A percentile compares a stretch with the other conserved stretches of the same genome.
phyloP scores from a whole-genome alignment of 92 coral and sea anemone genomes.

The Micromussa lordhowensis region DNA sequence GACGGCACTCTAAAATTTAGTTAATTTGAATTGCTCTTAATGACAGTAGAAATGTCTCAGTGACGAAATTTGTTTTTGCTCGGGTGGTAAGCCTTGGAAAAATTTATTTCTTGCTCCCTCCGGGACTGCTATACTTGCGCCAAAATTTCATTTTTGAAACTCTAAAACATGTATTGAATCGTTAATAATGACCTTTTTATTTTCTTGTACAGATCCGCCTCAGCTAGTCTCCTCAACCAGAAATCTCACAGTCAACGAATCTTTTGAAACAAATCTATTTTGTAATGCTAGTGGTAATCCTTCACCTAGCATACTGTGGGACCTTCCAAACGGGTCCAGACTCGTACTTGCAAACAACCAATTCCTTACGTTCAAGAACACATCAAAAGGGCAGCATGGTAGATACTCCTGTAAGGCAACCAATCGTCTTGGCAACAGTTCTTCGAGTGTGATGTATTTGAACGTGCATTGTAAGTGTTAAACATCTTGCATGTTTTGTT shows the following conservation, averaged over 20 bases:
- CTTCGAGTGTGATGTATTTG: slow-evolving; percentile 1
- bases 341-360: background rate
- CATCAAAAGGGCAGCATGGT: slow-evolving; percentile 25
- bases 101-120: too few relatives aligned
- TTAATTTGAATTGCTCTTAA: too few relatives aligned
- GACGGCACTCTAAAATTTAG: too few relatives aligned
- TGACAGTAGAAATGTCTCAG: too few relatives aligned
- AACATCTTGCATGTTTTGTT: background rate
- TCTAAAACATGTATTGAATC: background rate
- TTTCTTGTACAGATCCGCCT: slow-evolving; percentile 39
- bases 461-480: slow-evolving; percentile 63
- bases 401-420: slow-evolving; percentile 46
- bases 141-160: too few relatives aligned
- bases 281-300: slow-evolving; percentile 58
- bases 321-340: slow-evolving; percentile 4
- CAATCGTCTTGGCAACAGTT: slow-evolving; percentile 24
- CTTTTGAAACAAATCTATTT: background rate
- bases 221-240: background rate
- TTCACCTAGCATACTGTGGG: slow-evolving; percentile 16
- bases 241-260: slow-evolving; percentile 13
- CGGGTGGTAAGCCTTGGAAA: too few relatives aligned
- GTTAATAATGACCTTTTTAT: background rate
- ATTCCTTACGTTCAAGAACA: background rate
- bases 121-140: too few relatives aligned
- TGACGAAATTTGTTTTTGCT: too few relatives aligned